phyloP scores from a whole-genome alignment of 2,113 vertebrate genomes.

The Apodemus speciosus region DNA sequence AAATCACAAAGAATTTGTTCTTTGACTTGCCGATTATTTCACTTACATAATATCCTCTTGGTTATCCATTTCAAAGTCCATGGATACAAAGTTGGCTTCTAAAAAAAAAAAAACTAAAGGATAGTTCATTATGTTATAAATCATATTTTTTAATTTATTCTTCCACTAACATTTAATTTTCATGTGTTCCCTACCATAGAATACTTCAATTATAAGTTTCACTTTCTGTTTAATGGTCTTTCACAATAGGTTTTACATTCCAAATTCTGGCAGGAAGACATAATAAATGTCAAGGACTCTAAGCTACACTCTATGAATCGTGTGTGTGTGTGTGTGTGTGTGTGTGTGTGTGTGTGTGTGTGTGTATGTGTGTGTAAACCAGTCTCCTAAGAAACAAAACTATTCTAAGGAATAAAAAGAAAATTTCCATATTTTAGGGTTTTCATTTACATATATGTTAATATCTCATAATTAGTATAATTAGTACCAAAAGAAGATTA shows the following conservation, averaged over 20 bases:
- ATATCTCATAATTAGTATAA: not conserved
- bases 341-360: too few relatives aligned
- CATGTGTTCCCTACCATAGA: not conserved
- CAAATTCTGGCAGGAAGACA: not conserved
- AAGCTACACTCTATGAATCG: not conserved
- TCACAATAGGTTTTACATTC: not conserved
- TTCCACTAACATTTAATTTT: not conserved
- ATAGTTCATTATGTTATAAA: not conserved
- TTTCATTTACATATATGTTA: not conserved
- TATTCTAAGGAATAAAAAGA: not conserved
- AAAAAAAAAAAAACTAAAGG: not conserved
- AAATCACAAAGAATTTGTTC: not conserved
- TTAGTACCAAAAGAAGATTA: not conserved
- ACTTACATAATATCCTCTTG: not conserved
- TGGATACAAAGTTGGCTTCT: not conserved
- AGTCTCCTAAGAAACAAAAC: slow-evolving; percentile 15
- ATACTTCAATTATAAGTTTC: not conserved
- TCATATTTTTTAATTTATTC: not conserved
- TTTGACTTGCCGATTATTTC: not conserved
- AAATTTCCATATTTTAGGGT: not conserved
- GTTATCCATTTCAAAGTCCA: not conserved
- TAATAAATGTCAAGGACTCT: not conserved
- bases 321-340: not conserved
- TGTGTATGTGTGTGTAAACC: not conserved
- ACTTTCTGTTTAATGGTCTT: not conserved